Conservation (phyloP, 2,888 invertebrate genomes). For the Portevinia maculata region DNA sequence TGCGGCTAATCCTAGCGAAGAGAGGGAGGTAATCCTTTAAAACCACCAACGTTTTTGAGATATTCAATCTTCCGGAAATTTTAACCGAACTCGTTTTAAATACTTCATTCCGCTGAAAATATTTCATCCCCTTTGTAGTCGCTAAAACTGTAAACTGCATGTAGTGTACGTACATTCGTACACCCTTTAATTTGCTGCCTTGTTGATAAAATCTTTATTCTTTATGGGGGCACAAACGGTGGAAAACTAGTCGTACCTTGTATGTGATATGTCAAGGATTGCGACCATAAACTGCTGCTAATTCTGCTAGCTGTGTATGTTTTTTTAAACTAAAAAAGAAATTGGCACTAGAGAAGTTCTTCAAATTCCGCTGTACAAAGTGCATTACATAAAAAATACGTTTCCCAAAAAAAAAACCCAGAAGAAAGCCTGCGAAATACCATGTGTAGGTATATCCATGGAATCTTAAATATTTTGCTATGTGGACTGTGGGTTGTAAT, state of each 20-base stretch:
- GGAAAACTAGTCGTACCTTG: slow-evolving; percentile 50
- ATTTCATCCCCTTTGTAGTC: not conserved
- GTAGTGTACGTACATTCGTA: too few relatives aligned
- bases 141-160: not conserved
- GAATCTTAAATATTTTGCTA: slow-evolving; percentile 64
- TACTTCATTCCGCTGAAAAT: too few relatives aligned
- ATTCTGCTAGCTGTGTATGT: slow-evolving; percentile 28
- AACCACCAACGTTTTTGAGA: too few relatives aligned
- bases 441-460: slow-evolving; percentile 10
- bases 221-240: slow-evolving; percentile 25
- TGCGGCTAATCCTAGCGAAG: too few relatives aligned
- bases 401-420: slow-evolving; percentile 35
- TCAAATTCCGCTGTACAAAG: slow-evolving; percentile 63
- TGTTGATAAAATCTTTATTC: slow-evolving; percentile 59
- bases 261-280: slow-evolving; percentile 69
- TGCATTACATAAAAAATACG: slow-evolving; percentile 35
- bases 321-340: slow-evolving; percentile 36
- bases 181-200: not conserved
- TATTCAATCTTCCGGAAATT: too few relatives aligned
- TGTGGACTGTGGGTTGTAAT: slow-evolving; percentile 54
- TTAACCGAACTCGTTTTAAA: too few relatives aligned
- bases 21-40: too few relatives aligned
- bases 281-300: slow-evolving; percentile 62
- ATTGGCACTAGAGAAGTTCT: slow-evolving; percentile 65
- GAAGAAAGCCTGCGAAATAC: slow-evolving; percentile 9